Percentiles rank a stretch among this genome's conserved stretches.
Conservation (phyloP, 2,797 vertebrate genomes). For the Acanthornis magna region DNA sequence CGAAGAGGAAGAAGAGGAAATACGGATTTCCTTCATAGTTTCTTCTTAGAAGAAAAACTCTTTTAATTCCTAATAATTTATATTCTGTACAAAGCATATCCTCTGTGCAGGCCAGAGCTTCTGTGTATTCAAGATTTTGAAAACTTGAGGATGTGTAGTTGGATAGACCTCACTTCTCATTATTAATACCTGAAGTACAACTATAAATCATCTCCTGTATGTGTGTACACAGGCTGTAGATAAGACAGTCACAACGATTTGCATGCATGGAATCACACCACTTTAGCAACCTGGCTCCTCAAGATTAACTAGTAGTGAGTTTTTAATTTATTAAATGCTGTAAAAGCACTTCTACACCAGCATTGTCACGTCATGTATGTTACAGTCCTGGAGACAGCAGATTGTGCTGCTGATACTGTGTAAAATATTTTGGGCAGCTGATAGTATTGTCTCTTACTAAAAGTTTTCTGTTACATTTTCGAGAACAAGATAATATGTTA, state of each 20-base stretch:
- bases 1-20: slow-evolving; percentile 21
- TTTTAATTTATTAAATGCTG: slow-evolving; percentile 66
- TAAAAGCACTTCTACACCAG: slow-evolving; percentile 22
- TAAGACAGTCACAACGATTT: slow-evolving; percentile 22
- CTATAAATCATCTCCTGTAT: neutral
- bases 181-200: neutral
- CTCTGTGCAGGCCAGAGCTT: neutral
- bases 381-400: neutral
- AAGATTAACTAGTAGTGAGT: neutral
- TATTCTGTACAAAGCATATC: slow-evolving; percentile 42
- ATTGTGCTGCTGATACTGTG: neutral
- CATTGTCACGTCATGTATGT: neutral
- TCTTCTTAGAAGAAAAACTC: neutral
- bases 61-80: slow-evolving; percentile 59
- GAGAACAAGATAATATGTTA: neutral
- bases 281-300: neutral
- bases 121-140: neutral
- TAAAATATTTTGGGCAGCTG: slow-evolving; percentile 9
- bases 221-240: neutral
- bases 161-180: neutral
- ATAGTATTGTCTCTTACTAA: neutral
- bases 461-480: neutral
- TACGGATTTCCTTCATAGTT: neutral
- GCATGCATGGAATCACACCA: neutral
- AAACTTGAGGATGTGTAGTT: neutral